phyloP scores from a whole-genome alignment of 2,888 invertebrate species.

The Doris montereyensis region DNA sequence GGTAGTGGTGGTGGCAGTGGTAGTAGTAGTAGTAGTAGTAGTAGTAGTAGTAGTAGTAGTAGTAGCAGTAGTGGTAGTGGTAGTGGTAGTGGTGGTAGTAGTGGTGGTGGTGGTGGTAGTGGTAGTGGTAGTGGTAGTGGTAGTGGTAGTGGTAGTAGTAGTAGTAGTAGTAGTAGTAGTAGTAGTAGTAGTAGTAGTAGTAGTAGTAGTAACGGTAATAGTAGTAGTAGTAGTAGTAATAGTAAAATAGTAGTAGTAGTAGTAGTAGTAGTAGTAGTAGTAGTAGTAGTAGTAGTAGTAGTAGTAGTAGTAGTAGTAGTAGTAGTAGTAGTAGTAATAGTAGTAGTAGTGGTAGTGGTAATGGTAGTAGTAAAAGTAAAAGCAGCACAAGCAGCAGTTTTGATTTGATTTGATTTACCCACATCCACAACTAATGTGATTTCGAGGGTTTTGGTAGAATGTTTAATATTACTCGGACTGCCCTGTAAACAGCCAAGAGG shows the following conservation, averaged over 20 bases:
- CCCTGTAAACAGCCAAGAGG: too few species aligned
- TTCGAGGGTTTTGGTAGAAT: too few species aligned
- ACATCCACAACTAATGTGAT: too few species aligned
- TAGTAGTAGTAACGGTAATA: too few species aligned
- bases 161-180: neutral
- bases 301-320: neutral
- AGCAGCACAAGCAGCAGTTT: too few species aligned
- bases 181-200: neutral
- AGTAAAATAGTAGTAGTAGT: too few species aligned
- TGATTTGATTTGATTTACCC: too few species aligned
- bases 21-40: conserved; percentile 13
- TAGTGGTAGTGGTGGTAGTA: neutral
- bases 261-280: neutral
- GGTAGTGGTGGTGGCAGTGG: neutral
- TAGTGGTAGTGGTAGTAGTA: neutral
- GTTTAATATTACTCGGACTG: too few species aligned
- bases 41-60: conserved; percentile 3
- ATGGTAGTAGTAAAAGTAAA: neutral
- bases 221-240: too few species aligned
- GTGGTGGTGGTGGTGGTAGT: neutral
- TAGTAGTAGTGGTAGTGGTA: neutral
- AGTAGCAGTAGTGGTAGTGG: neutral
- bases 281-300: neutral
- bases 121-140: neutral
- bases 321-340: neutral